These are phyloP conservation scores for Trididemnum miniatum DNA, from an alignment of 23 tunicate species.

Conservation along the genomic window DNA sequence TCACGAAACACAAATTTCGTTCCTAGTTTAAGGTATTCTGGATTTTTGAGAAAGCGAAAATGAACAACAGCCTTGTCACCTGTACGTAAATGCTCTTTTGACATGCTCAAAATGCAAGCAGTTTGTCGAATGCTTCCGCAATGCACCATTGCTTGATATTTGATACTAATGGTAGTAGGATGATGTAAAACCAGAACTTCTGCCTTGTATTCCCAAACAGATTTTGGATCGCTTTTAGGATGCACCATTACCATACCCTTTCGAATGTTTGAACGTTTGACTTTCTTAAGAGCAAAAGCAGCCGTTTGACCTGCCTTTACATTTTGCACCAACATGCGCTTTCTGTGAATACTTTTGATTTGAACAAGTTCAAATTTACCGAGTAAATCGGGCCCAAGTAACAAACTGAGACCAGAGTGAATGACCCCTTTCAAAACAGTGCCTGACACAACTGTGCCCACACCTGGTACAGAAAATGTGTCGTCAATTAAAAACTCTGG, in stretches of 20 bases:
- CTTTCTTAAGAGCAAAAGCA: slow-evolving; percentile 97
- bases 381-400: slow-evolving; percentile 90
- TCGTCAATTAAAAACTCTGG: slow-evolving; percentile 97
- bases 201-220: slow-evolving; percentile 99
- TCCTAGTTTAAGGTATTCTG: slow-evolving; percentile 73
- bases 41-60: slow-evolving; percentile 91
- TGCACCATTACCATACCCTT: slow-evolving; percentile 97
- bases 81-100: slow-evolving; percentile 82
- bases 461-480: slow-evolving; percentile 94
- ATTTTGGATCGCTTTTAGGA: slow-evolving; percentile 80
- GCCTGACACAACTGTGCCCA: slow-evolving; percentile 87
- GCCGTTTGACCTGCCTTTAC: slow-evolving; percentile 98
- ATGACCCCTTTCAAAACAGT: slow-evolving; percentile 85
- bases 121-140: slow-evolving; percentile 96
- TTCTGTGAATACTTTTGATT: slow-evolving; percentile 90
- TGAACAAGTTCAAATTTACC: slow-evolving; percentile 93
- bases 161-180: slow-evolving; percentile 96
- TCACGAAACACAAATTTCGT: slow-evolving; percentile 95
- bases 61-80: slow-evolving; percentile 95
- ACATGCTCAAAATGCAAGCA: slow-evolving; percentile 84
- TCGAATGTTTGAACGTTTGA: slow-evolving; percentile 81
- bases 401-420: slow-evolving; percentile 68
- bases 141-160: slow-evolving; percentile 99
- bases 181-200: slow-evolving; percentile 95
- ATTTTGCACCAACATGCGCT: slow-evolving; percentile 86